Evolutionary conservation across 2,113 vertebrate genomes (phyloP).

Genomic region (Callopanchax toddi): DNA sequence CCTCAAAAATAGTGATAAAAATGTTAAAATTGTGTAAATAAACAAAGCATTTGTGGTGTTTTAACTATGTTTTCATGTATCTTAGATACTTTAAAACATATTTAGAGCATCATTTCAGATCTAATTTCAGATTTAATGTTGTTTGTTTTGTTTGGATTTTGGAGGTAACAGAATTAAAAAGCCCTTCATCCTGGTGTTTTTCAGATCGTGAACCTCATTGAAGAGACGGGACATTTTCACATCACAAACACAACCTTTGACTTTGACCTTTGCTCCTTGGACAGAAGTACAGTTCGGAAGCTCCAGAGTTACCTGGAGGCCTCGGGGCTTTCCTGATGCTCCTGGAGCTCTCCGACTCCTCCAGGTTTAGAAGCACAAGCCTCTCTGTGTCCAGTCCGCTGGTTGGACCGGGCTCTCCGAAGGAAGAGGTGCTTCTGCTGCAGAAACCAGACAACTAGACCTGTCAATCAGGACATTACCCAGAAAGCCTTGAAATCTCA

Average conservation of each 20-base stretch:
- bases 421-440: conserved; percentile 15
- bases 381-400: conserved; percentile 23
- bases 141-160: no score
- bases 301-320: conserved; percentile 97
- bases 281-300: conserved; percentile 96
- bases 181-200: conserved; percentile 36
- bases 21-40: no score
- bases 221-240: conserved; percentile 99
- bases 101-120: no score
- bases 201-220: conserved; percentile 98
- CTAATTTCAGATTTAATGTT: no score
- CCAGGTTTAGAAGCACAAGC: conserved; percentile 75
- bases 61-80: no score
- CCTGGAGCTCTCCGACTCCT: conserved; percentile 54
- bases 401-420: conserved; percentile 18
- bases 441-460: conserved; percentile 66
- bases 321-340: conserved; percentile 90
- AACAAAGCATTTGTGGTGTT: no score
- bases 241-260: conserved; percentile 99
- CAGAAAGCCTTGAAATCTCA: conserved; percentile 87
- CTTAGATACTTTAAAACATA: no score
- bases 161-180: no score
- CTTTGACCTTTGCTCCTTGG: conserved; percentile 98
- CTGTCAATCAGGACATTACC: conserved; percentile 87
- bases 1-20: no score